Evolutionary conservation across 2,797 vertebrate species (phyloP).

Genomic region (Martes flavigula): DNA sequence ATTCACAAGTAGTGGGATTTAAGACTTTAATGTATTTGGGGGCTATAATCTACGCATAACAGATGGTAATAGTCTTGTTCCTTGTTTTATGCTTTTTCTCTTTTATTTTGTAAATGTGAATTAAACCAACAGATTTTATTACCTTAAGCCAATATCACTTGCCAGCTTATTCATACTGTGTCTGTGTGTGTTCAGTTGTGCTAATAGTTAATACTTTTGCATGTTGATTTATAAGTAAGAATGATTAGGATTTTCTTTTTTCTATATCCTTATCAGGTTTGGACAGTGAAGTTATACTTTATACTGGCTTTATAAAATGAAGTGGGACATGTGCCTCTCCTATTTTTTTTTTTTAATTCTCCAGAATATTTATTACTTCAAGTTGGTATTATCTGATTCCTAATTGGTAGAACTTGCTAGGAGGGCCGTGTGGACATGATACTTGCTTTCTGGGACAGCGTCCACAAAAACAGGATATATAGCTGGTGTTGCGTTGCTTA

Average conservation of each 20-base stretch:
- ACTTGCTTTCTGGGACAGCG: neutral
- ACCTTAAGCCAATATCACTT: neutral
- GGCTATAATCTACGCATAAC: neutral
- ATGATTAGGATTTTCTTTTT: neutral
- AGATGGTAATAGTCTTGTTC: neutral
- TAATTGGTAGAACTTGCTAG: neutral
- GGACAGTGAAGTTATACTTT: neutral
- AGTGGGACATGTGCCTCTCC: neutral
- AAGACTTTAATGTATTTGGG: neutral
- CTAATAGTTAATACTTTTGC: neutral
- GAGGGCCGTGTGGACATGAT: neutral
- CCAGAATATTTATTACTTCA: neutral
- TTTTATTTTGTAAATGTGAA: neutral
- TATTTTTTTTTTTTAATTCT: neutral
- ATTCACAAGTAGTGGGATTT: neutral
- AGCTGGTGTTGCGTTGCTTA: rapidly evolving
- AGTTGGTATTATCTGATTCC: neutral
- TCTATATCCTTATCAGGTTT: neutral
- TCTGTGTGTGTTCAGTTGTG: neutral
- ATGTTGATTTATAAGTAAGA: neutral
- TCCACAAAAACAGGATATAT: neutral
- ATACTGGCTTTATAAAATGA: slow-evolving; percentile 28
- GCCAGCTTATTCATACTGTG: neutral
- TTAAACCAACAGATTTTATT: slow-evolving; percentile 31
- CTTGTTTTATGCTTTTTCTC: neutral